Percentiles rank a stretch among this genome's conserved stretches.
Conservation (phyloP, 1,140 invertebrate genomes). For the Chrysomallon squamiferum region DNA sequence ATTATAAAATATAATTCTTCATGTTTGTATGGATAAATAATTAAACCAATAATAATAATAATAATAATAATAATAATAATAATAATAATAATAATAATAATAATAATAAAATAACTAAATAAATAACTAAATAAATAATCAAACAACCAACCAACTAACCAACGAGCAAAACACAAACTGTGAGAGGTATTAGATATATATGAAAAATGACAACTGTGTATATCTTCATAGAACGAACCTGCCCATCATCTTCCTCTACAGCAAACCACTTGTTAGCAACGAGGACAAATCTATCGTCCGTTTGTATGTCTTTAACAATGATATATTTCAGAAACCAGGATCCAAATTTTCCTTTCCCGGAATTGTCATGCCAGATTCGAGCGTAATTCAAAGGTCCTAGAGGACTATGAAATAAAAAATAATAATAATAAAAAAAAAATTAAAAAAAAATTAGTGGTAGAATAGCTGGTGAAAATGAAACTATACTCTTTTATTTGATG, state of each 20-base stretch:
- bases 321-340: constrained; percentile 67
- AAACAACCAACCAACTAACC: not conserved
- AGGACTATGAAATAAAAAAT: constrained; percentile 45
- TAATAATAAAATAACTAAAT: not conserved
- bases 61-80: not conserved
- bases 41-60: not conserved
- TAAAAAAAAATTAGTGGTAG: not conserved
- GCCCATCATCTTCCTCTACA: constrained; percentile 68
- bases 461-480: too few relatives aligned
- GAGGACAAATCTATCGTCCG: constrained; percentile 64
- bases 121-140: not conserved
- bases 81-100: not conserved
- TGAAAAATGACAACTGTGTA: too few relatives aligned
- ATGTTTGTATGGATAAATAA: not conserved
- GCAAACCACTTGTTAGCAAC: constrained; percentile 68
- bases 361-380: constrained; percentile 68
- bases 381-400: constrained; percentile 65
- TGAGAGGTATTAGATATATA: too few relatives aligned
- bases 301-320: constrained; percentile 65
- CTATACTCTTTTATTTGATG: too few relatives aligned
- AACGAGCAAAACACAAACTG: too few relatives aligned
- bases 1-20: not conserved
- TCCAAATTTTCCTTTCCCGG: constrained; percentile 60
- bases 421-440: too few relatives aligned
- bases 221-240: too few relatives aligned